A percentile compares a stretch with the other conserved stretches of the same genome.
Conservation (phyloP, 2,113 vertebrate genomes). For the Bufo gargarizans region DNA sequence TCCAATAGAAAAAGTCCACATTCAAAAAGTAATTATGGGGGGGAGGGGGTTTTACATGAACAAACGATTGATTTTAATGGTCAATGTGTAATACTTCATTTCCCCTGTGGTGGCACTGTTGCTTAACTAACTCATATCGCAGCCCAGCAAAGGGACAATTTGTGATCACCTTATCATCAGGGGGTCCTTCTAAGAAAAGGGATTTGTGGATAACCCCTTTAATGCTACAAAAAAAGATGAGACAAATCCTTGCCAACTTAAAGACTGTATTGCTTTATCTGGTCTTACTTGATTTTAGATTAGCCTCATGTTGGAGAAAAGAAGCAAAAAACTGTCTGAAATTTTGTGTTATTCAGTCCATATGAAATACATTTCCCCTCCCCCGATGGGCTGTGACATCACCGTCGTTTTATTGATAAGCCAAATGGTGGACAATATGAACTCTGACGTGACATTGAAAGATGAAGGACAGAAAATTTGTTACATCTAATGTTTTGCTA, state of each 20-base stretch:
- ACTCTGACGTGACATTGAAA: neutral
- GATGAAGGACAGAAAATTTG: conserved; percentile 60
- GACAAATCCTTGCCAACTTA: neutral
- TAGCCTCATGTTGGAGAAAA: neutral
- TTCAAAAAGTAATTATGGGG: no score
- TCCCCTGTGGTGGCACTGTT: neutral
- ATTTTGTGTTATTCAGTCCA: neutral
- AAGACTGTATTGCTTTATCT: neutral
- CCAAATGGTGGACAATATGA: conserved; percentile 54
- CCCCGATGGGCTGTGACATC: neutral
- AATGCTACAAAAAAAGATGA: neutral
- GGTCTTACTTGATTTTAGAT: neutral
- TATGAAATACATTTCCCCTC: neutral
- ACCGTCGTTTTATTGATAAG: neutral
- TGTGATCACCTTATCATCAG: neutral
- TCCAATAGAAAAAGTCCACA: no score
- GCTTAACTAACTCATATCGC: no score
- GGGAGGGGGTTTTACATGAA: neutral
- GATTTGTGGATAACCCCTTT: neutral
- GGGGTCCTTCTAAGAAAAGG: neutral
- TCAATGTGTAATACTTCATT: neutral
- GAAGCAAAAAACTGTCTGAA: neutral
- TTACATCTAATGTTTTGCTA: conserved; percentile 83
- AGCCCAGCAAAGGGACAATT: neutral
- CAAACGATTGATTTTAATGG: neutral